These are phyloP conservation scores for Ellobius talpinus DNA, from an alignment of 2,113 vertebrate genomes.

Conservation along the genomic window DNA sequence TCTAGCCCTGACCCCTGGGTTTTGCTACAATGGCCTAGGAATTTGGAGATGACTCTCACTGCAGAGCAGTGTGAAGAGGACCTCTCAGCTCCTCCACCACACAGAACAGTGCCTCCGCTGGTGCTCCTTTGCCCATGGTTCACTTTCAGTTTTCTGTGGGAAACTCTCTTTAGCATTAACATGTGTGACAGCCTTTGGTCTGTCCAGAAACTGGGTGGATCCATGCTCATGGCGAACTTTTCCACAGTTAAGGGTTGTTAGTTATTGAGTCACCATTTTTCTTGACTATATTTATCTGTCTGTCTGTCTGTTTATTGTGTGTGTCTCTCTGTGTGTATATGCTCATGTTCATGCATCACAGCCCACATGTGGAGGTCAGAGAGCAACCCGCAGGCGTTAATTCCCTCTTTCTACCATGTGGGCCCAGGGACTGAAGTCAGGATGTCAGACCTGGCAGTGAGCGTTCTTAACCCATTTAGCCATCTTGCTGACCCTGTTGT, in stretches of 20 bases:
- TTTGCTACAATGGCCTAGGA: not conserved
- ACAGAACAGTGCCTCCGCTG: not conserved
- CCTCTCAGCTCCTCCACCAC: not conserved
- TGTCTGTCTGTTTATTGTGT: not conserved
- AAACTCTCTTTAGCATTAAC: not conserved
- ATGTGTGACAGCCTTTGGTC: not conserved
- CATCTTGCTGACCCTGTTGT: not conserved
- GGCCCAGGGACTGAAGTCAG: not conserved
- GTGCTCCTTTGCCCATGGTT: not conserved
- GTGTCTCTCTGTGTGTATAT: not conserved
- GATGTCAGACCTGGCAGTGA: not conserved
- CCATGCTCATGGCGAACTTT: not conserved
- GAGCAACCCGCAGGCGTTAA: not conserved
- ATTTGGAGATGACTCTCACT: not conserved
- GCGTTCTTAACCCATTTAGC: too few relatives aligned
- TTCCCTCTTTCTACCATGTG: not conserved
- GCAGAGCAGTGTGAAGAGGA: not conserved
- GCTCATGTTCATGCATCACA: not conserved
- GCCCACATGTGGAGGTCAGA: not conserved
- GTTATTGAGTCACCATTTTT: not conserved
- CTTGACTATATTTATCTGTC: not conserved
- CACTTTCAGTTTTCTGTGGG: constrained; percentile 1
- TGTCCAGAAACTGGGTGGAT: not conserved
- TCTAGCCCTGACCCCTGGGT: not conserved
- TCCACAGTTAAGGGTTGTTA: not conserved